Evolutionary conservation across 1,140 invertebrate species (phyloP).

Genomic region (Diorhabda sublineata): DNA sequence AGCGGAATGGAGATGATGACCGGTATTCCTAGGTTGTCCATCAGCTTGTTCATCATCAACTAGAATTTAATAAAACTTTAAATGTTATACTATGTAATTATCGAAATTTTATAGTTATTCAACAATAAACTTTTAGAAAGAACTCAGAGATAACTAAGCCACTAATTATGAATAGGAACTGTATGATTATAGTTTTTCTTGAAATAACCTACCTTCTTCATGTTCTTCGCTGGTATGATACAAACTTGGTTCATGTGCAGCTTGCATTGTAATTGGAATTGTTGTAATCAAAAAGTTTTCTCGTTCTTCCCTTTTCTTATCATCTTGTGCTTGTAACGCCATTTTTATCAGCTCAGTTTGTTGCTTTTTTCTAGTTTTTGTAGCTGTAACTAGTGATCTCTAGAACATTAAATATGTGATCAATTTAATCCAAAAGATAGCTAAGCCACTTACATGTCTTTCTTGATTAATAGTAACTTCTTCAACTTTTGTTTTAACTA

Average conservation of each 20-base stretch:
- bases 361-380: slow-evolving; percentile 96
- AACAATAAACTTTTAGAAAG: too few relatives aligned
- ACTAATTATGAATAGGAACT: too few relatives aligned
- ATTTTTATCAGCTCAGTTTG: slow-evolving; percentile 96
- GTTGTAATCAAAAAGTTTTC: slow-evolving; percentile 96
- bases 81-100: not conserved
- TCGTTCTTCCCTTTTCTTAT: slow-evolving; percentile 87
- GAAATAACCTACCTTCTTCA: slow-evolving; percentile 62
- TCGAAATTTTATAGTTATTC: too few relatives aligned
- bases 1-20: slow-evolving; percentile 81
- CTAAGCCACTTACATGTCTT: slow-evolving; percentile 73
- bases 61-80: slow-evolving; percentile 7
- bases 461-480: slow-evolving; percentile 99
- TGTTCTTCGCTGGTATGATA: slow-evolving; percentile 85
- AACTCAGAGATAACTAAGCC: too few relatives aligned
- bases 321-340: slow-evolving; percentile 91
- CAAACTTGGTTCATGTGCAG: slow-evolving; percentile 91
- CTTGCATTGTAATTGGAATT: slow-evolving; percentile 93
- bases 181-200: not conserved
- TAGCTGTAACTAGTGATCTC: slow-evolving; percentile 95
- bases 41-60: slow-evolving; percentile 67
- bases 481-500: slow-evolving; percentile 96
- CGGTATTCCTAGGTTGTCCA: slow-evolving; percentile 60
- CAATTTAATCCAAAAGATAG: not conserved
- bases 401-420: slow-evolving; percentile 48